Evolutionary conservation across 2,797 vertebrate species (phyloP).

Genomic region (Galagoides demidoff): DNA sequence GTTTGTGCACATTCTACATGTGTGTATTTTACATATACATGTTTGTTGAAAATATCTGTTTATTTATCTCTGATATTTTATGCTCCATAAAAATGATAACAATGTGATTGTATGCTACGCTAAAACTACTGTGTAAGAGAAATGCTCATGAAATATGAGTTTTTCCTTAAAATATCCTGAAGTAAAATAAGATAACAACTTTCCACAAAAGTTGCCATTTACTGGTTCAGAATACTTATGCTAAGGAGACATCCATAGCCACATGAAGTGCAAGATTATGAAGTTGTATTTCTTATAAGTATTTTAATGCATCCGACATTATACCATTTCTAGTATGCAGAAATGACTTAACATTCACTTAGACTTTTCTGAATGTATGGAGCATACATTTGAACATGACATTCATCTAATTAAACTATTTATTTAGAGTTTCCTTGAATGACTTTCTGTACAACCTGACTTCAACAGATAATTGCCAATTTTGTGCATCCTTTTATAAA

Average conservation of each 20-base stretch:
- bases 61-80: not conserved
- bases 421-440: conserved; percentile 50
- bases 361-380: not conserved
- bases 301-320: not conserved
- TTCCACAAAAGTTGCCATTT: not conserved
- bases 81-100: not conserved
- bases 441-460: conserved; percentile 38
- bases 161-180: not conserved
- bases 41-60: not conserved
- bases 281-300: not conserved
- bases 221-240: not conserved
- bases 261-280: not conserved
- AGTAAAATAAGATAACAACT: not conserved
- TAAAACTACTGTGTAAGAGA: not conserved
- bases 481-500: conserved; percentile 28
- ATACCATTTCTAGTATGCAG: not conserved
- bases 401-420: conserved; percentile 59
- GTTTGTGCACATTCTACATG: not conserved
- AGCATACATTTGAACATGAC: conserved; percentile 7
- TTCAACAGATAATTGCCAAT: conserved; percentile 43
- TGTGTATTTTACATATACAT: not conserved
- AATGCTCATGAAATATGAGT: not conserved
- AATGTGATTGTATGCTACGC: not conserved
- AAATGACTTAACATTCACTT: conserved; percentile 31
- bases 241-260: not conserved